Percentiles rank a stretch among this genome's conserved stretches.
These are phyloP conservation scores for Alces alces DNA, from an alignment of 2,113 vertebrate genomes.

Conservation along the genomic window DNA sequence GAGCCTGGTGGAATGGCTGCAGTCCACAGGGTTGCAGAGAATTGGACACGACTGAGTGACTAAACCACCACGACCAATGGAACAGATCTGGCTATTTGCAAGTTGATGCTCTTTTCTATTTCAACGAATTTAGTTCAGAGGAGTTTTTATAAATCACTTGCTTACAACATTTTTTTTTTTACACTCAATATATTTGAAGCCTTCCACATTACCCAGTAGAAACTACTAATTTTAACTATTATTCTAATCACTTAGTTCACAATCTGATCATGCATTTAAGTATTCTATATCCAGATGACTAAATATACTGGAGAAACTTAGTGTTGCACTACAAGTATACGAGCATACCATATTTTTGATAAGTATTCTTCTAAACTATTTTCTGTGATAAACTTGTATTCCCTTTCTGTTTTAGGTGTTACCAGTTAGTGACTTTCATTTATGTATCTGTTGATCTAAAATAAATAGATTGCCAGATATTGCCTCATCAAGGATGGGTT, in stretches of 20 bases:
- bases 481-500: neutral
- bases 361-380: neutral
- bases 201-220: neutral
- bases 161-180: neutral
- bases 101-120: neutral
- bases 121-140: neutral
- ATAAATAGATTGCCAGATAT: neutral
- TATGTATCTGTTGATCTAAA: neutral
- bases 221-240: neutral
- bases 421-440: neutral
- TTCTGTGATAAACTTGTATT: neutral
- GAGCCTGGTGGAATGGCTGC: neutral
- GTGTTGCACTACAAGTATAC: neutral
- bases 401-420: neutral
- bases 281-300: neutral
- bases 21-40: neutral
- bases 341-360: neutral
- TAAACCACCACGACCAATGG: neutral
- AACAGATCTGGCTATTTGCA: neutral
- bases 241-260: neutral
- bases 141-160: neutral
- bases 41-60: neutral
- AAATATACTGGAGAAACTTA: neutral
- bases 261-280: neutral
- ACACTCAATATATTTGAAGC: neutral